These are phyloP conservation scores for Xanthia togata DNA, from an alignment of 2,888 invertebrate species.

Conservation along the genomic window DNA sequence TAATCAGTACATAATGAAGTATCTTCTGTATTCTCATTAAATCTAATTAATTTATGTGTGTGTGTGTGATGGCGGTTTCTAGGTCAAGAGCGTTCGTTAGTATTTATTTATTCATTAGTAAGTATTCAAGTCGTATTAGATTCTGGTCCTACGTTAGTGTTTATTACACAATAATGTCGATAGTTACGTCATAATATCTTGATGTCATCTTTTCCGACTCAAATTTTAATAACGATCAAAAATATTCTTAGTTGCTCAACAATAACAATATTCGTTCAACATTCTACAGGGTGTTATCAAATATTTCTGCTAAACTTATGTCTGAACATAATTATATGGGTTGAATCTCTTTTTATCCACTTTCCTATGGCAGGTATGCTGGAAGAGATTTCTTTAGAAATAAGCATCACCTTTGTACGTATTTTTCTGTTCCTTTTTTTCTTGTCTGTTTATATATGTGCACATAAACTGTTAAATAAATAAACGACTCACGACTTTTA, in stretches of 20 bases:
- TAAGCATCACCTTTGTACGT: no score
- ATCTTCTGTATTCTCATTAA: conserved; percentile 8
- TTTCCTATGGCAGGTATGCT: no score
- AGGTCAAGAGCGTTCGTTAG: conserved; percentile 40
- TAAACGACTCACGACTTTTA: neutral
- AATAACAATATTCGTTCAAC: neutral
- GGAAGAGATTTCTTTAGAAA: no score
- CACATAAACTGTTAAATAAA: no score
- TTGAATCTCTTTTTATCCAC: no score
- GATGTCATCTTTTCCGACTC: conserved; percentile 6
- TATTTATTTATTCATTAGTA: conserved; percentile 41
- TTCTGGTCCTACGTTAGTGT: neutral
- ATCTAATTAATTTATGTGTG: conserved; percentile 16
- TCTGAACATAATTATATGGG: no score
- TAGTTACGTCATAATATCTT: conserved; percentile 33
- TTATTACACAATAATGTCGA: neutral
- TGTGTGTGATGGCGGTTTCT: conserved; percentile 19
- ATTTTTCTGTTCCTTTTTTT: no score
- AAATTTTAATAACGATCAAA: neutral
- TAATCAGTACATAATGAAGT: neutral
- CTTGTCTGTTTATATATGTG: no score
- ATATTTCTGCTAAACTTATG: no score
- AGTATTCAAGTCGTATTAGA: conserved; percentile 16
- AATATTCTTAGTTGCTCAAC: neutral
- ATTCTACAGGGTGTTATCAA: neutral